Evolutionary conservation across 2,797 vertebrate genomes (phyloP).

Genomic region (Oceanodroma leucorhoa): DNA sequence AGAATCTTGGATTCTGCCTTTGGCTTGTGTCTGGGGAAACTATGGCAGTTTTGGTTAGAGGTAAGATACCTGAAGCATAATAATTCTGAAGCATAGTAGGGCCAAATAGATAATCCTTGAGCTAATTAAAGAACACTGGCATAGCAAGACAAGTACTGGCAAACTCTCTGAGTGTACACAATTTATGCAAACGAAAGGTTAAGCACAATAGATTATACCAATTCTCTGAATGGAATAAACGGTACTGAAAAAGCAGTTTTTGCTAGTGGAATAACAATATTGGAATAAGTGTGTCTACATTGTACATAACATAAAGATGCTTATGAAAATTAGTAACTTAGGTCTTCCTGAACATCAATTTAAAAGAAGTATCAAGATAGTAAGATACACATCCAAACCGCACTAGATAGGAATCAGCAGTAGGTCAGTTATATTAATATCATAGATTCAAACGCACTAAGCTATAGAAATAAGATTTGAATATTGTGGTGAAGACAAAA

Average conservation of each 20-base stretch:
- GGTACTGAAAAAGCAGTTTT: neutral
- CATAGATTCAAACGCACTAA: neutral
- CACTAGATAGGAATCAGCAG: neutral
- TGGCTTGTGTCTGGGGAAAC: neutral
- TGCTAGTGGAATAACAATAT: neutral
- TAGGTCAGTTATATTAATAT: neutral
- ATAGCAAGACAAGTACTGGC: neutral
- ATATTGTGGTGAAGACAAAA: neutral
- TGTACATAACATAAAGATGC: neutral
- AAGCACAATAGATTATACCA: neutral
- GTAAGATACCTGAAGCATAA: neutral
- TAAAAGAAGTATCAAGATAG: neutral
- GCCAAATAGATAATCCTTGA: neutral
- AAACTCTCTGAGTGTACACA: neutral
- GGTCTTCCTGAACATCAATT: neutral
- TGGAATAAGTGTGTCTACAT: neutral
- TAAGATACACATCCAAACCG: neutral
- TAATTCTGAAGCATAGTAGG: neutral
- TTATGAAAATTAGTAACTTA: neutral
- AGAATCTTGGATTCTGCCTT: neutral
- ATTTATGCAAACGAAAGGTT: neutral
- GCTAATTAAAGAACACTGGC: neutral
- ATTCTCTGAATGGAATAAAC: neutral
- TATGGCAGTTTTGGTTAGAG: neutral
- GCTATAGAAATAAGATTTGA: neutral